Percentiles rank a stretch among this genome's conserved stretches.
These are phyloP conservation scores for Anoura caudifer DNA, from an alignment of 2,113 vertebrate species.

Conservation along the genomic window DNA sequence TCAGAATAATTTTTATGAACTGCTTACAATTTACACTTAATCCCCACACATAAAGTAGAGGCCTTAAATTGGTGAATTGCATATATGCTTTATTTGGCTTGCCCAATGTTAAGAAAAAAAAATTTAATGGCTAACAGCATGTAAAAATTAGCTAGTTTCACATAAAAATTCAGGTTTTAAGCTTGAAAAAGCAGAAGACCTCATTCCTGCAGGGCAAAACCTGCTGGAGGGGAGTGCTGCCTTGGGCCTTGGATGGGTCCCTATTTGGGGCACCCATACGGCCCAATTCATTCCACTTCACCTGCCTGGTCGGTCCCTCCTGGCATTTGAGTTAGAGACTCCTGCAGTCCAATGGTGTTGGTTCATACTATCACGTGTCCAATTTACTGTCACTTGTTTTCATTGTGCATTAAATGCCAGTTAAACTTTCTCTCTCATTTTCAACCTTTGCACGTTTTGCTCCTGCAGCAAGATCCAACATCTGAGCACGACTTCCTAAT, in stretches of 20 bases:
- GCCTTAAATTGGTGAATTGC: background rate
- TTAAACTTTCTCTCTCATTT: background rate
- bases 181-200: background rate
- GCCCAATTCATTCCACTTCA: background rate
- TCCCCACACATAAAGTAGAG: background rate
- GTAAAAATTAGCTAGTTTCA: conserved; percentile 22
- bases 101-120: background rate
- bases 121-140: background rate
- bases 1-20: background rate
- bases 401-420: background rate
- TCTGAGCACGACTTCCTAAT: background rate
- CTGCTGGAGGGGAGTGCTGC: background rate
- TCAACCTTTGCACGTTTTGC: background rate
- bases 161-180: conserved; percentile 24
- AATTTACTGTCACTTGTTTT: background rate
- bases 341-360: background rate
- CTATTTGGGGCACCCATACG: background rate
- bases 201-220: background rate
- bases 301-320: background rate
- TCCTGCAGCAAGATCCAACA: background rate
- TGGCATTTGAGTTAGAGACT: background rate
- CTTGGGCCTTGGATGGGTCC: background rate
- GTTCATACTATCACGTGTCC: background rate
- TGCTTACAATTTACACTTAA: background rate
- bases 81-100: background rate